Evolutionary conservation across 2,797 vertebrate genomes (phyloP).

Genomic region (Thaleichthys pacificus): DNA sequence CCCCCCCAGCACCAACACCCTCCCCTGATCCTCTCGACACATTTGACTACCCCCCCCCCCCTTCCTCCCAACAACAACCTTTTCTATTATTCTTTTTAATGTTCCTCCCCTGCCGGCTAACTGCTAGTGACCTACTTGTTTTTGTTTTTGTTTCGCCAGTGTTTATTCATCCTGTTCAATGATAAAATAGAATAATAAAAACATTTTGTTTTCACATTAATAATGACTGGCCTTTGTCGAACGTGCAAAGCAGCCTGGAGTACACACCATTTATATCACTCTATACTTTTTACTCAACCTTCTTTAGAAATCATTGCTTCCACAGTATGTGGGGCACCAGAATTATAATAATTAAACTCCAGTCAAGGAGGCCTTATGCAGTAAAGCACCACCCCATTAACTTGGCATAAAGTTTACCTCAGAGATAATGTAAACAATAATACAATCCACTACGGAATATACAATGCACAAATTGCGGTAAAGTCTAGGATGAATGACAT

Average conservation of each 20-base stretch:
- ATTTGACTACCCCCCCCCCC: conserved; percentile 54
- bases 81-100: conserved; percentile 79
- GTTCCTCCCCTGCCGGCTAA: conserved; percentile 55
- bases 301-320: conserved; percentile 4
- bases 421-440: background rate
- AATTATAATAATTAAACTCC: conserved; percentile 50
- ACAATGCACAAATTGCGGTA: no score
- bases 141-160: conserved; percentile 63
- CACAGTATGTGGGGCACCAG: conserved; percentile 58
- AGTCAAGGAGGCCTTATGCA: conserved; percentile 42
- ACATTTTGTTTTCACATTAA: conserved; percentile 64
- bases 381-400: conserved; percentile 19
- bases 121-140: conserved; percentile 74
- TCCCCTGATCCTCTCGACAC: conserved; percentile 49
- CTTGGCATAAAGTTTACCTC: background rate
- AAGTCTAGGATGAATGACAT: conserved; percentile 47
- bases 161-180: conserved; percentile 60
- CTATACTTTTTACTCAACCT: conserved; percentile 4
- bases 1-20: conserved; percentile 21
- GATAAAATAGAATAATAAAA: conserved; percentile 69
- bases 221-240: conserved; percentile 58
- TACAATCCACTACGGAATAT: background rate
- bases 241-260: conserved; percentile 41
- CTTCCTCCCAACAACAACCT: conserved; percentile 63
- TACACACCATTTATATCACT: conserved; percentile 36